Conservation (phyloP, 2,797 vertebrate genomes). For the Miichthys miiuy region DNA sequence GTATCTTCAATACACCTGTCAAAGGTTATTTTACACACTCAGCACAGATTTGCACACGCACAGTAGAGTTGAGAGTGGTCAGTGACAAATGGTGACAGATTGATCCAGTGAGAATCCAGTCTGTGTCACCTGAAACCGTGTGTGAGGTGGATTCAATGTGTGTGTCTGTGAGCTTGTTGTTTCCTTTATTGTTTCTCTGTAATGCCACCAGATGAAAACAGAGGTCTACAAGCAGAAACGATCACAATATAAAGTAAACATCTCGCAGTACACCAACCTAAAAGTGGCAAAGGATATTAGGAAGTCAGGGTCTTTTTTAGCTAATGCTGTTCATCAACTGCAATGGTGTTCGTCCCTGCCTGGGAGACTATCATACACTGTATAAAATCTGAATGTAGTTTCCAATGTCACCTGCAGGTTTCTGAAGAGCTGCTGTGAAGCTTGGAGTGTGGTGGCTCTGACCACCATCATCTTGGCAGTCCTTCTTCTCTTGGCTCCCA, state of each 20-base stretch:
- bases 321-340: too few relatives aligned
- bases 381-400: too few relatives aligned
- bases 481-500: too few relatives aligned
- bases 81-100: constrained; percentile 81
- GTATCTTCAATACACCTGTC: constrained; percentile 69
- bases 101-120: constrained; percentile 67
- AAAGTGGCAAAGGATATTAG: too few relatives aligned
- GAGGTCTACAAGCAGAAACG: neutral
- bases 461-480: too few relatives aligned
- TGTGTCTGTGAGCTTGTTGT: constrained; percentile 9
- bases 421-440: too few relatives aligned
- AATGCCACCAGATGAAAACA: constrained; percentile 3
- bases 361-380: too few relatives aligned
- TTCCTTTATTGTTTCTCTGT: constrained; percentile 22
- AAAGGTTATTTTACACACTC: constrained; percentile 57
- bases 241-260: neutral
- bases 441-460: too few relatives aligned
- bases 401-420: too few relatives aligned
- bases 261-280: neutral
- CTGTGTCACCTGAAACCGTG: constrained; percentile 51
- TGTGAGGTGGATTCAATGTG: constrained; percentile 26
- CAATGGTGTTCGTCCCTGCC: too few relatives aligned
- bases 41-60: constrained; percentile 31
- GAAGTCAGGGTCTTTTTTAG: too few relatives aligned
- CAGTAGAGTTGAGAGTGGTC: constrained; percentile 42